phyloP scores from a whole-genome alignment of 2,797 vertebrate species.

The Orientallactaga sibirica region DNA sequence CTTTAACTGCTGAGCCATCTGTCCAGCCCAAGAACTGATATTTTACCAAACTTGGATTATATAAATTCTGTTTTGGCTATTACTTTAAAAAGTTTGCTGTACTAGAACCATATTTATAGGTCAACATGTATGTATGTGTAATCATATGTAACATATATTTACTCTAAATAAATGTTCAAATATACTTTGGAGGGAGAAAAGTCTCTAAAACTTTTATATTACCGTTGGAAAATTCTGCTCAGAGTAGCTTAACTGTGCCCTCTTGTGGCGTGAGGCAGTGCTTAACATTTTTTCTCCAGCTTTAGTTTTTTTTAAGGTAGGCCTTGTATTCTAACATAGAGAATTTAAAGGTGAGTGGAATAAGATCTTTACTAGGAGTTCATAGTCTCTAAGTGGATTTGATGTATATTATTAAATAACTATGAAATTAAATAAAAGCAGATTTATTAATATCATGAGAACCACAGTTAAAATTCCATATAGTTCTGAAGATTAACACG shows the following conservation, averaged over 20 bases:
- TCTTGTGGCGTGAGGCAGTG: slow-evolving; percentile 55
- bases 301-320: neutral
- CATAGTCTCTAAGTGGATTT: neutral
- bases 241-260: slow-evolving; percentile 67
- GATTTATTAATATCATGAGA: neutral
- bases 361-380: neutral
- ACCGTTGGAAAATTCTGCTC: neutral
- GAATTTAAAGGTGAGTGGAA: neutral
- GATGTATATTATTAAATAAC: neutral
- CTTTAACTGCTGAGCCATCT: no score
- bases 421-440: neutral
- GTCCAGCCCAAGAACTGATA: neutral
- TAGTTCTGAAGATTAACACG: neutral
- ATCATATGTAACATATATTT: neutral
- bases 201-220: neutral
- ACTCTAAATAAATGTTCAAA: slow-evolving; percentile 37
- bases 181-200: slow-evolving; percentile 37
- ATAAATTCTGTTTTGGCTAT: slow-evolving; percentile 17
- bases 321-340: neutral
- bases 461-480: neutral
- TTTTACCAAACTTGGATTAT: slow-evolving; percentile 22
- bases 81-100: neutral
- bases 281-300: slow-evolving; percentile 38
- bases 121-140: neutral
- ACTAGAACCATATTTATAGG: neutral